A percentile compares a stretch with the other conserved stretches of the same genome.
These are phyloP conservation scores for Ophion slaviceki DNA, from an alignment of 2,888 invertebrate genomes.

Conservation along the genomic window DNA sequence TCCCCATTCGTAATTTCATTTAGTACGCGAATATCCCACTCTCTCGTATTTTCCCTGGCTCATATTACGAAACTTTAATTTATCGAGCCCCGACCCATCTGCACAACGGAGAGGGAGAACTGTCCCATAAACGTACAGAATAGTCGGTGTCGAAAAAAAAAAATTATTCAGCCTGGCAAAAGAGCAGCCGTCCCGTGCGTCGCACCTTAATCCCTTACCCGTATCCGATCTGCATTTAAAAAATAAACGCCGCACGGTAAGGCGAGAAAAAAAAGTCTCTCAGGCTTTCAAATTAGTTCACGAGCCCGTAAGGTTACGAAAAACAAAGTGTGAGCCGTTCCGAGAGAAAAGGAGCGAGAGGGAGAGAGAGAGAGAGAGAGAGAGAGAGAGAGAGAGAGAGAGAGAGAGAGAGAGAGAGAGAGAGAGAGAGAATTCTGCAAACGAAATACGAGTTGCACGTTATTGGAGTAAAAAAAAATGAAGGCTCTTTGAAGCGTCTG, in stretches of 20 bases:
- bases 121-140: conserved; percentile 26
- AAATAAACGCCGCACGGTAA: conserved; percentile 52
- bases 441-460: not conserved
- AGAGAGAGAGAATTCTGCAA: not conserved
- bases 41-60: conserved; percentile 20
- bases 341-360: not conserved
- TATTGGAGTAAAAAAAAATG: conserved; percentile 13
- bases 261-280: conserved; percentile 16
- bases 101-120: conserved; percentile 41
- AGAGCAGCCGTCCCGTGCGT: conserved; percentile 77
- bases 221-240: conserved; percentile 78
- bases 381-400: too few relatives aligned
- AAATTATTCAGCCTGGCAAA: conserved; percentile 77
- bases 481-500: not conserved
- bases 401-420: too few relatives aligned
- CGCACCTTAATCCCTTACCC: conserved; percentile 77
- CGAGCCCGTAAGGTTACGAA: not conserved
- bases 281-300: conserved; percentile 23
- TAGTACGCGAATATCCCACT: not conserved
- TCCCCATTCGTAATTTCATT: not conserved
- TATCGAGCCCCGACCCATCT: conserved; percentile 55
- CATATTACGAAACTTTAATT: conserved; percentile 39
- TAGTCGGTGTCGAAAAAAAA: conserved; percentile 34
- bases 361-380: too few relatives aligned
- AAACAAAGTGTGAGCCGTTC: conserved; percentile 64